phyloP scores from a whole-genome alignment of 2,113 vertebrate genomes.

The Crocuta crocuta region DNA sequence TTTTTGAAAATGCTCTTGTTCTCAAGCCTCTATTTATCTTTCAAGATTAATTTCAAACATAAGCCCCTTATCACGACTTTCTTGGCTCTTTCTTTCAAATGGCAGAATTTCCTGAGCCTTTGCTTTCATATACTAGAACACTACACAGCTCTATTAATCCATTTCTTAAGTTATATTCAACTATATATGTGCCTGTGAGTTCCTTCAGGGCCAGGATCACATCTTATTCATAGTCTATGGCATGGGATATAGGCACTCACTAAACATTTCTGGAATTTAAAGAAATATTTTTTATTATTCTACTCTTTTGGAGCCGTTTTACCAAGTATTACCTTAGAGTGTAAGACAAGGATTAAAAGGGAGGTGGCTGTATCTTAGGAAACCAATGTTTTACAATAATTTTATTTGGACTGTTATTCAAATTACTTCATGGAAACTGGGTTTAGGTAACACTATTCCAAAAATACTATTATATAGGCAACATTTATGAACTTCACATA shows the following conservation, averaged over 20 bases:
- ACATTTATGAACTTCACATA: not conserved
- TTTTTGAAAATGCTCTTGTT: constrained; percentile 25
- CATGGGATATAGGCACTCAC: not conserved
- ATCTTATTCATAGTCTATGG: not conserved
- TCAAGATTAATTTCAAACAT: constrained; percentile 54
- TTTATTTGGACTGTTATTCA: not conserved
- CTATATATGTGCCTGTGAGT: not conserved
- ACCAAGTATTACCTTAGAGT: not conserved
- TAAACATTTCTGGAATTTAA: not conserved
- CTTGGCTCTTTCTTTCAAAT: constrained; percentile 45
- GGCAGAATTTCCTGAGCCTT: not conserved
- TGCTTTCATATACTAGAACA: not conserved
- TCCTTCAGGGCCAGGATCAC: not conserved
- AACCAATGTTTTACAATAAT: not conserved
- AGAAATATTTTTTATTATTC: not conserved
- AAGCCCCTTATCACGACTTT: not conserved
- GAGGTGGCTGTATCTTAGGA: not conserved
- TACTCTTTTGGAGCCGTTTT: not conserved
- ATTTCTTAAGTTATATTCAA: not conserved
- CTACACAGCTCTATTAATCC: not conserved
- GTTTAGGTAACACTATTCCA: not conserved
- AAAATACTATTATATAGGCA: not conserved
- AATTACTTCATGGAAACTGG: not conserved
- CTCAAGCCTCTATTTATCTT: constrained; percentile 41
- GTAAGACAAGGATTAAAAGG: not conserved